Percentiles rank a stretch among this genome's conserved stretches.
Conservation (phyloP, 2,797 vertebrate genomes). For the Petrocephalus sullivani region DNA sequence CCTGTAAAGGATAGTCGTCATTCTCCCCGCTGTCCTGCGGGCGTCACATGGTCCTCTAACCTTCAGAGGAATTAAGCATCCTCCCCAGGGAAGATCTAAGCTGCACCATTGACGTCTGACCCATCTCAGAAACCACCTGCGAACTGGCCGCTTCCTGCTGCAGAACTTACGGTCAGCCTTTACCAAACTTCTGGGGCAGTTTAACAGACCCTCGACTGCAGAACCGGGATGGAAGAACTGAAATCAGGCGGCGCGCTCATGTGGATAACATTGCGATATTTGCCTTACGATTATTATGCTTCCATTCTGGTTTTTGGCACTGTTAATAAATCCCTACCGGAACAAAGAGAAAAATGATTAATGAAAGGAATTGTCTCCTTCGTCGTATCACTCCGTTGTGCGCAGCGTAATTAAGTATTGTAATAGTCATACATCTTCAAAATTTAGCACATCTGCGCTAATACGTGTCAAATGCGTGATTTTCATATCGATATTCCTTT, state of each 20-base stretch:
- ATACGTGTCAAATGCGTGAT: not conserved
- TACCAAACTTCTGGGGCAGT: not conserved
- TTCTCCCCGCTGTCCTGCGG: not conserved
- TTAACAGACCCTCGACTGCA: not conserved
- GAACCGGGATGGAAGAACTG: not conserved
- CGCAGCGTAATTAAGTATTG: not conserved
- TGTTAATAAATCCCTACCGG: not conserved
- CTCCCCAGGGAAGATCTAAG: not conserved
- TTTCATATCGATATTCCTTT: slow-evolving; percentile 3
- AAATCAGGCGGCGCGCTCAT: not conserved
- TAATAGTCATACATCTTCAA: not conserved
- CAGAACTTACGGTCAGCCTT: not conserved
- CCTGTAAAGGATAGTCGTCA: not conserved
- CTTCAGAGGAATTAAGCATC: not conserved
- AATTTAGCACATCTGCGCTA: not conserved
- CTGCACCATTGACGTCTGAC: not conserved
- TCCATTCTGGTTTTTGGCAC: not conserved
- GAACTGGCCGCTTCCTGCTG: not conserved
- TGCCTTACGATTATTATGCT: not conserved
- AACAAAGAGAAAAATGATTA: slow-evolving; percentile 5
- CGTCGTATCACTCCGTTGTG: not conserved
- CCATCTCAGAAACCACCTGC: not conserved
- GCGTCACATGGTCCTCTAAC: not conserved
- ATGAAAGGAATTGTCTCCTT: slow-evolving; percentile 8
- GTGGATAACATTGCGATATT: not conserved